These are phyloP conservation scores for Cephus pygmeus DNA, from an alignment of 2,888 invertebrate genomes.

Conservation along the genomic window DNA sequence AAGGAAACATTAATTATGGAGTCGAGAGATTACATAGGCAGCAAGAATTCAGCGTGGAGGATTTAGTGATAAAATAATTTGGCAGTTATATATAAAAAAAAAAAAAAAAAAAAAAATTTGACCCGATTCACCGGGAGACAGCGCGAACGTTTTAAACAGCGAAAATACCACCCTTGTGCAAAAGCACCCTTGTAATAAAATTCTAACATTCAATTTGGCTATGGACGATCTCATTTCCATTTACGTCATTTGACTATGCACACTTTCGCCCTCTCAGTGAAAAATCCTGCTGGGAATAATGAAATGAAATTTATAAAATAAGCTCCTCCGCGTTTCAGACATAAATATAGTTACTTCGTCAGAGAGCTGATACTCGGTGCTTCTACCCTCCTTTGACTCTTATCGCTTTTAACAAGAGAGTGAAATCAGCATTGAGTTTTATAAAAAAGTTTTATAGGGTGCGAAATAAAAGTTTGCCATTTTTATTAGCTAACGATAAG, in stretches of 20 bases:
- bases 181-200: slow-evolving; percentile 16
- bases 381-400: too few species aligned
- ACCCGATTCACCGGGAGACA: background rate
- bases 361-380: too few species aligned
- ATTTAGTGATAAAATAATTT: slow-evolving; percentile 7
- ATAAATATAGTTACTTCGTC: too few species aligned
- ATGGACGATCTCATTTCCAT: slow-evolving; percentile 33
- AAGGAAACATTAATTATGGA: slow-evolving; percentile 19
- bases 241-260: slow-evolving; percentile 18
- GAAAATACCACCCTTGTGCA: background rate
- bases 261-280: background rate
- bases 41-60: slow-evolving; percentile 5
- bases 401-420: too few species aligned
- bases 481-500: too few species aligned
- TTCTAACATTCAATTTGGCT: slow-evolving; percentile 33
- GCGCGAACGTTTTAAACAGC: background rate
- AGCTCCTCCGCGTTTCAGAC: background rate
- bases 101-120: slow-evolving; percentile 17
- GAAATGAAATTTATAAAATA: background rate
- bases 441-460: too few species aligned
- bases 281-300: background rate
- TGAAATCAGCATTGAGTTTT: too few species aligned
- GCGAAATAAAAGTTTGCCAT: too few species aligned
- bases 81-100: background rate
- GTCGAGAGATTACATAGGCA: background rate